Base-by-base conservation (phyloP, 2,797 vertebrate genomes). In the Chiropotes sagulatus region DNA sequence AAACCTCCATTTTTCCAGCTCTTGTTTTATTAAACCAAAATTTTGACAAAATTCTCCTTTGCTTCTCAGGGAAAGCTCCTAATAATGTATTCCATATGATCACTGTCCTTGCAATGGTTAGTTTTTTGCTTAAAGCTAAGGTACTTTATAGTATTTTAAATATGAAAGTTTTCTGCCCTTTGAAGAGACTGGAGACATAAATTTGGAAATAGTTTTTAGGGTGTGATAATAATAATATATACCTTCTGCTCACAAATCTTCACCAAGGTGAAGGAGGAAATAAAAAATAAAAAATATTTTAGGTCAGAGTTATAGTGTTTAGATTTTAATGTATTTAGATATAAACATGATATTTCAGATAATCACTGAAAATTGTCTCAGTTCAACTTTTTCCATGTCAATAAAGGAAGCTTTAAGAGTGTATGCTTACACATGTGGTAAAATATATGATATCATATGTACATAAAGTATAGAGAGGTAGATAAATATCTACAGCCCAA, bases 131-230 rank as follows among this genome's bases (percentile, higher is more conserved):
- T 93, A 54, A 90, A 95, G 67, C 39, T 92, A 88, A 82, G 46
- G n/a, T 30, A 79, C 5, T 83, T 86, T 30, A 58, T 78, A n/a
- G 24, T 73, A 92, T 95, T 96, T 97, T 85, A 93, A 92, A 92
- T 57, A 30, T 81, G n/a, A 93, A 82, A 90, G 36, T 88, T 95
- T n/a, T 80, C 84, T 94, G 46, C 46, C 57, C 54, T 88, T 90
- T 83, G 54, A 92, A 94, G 84, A 93, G 50, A 87, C 48, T 76
- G 52, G 30, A 95, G 80, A 88, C 48, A 82, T 67, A 88, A 95
- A 93, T 70, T 93, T 94, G 33, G 39, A 97, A 97, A 97, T 86
- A 7, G 81, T 85, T 73, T 80, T 73, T 75, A 88, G 92, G 52
- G 24, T 41, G 22, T 75, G 22, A 90, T 82, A 80, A 86, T 92